Percentiles rank a stretch among this genome's conserved stretches.
Conservation (phyloP, 2,113 vertebrate species). For the Corvus moneduloides region DNA sequence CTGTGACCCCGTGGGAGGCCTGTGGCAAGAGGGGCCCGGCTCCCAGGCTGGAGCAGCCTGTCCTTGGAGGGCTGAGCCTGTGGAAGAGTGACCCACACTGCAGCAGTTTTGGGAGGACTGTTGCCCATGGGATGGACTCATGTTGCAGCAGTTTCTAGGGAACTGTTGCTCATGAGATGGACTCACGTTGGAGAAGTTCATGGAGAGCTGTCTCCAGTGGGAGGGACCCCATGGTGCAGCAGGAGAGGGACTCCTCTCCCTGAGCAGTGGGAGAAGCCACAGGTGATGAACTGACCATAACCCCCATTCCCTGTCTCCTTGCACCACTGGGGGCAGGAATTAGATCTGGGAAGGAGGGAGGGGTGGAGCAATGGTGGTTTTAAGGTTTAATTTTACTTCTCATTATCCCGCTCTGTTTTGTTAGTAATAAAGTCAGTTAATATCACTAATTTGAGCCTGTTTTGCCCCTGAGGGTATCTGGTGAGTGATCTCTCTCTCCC, state of each 20-base stretch:
- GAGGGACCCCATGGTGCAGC: not conserved
- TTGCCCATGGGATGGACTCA: not conserved
- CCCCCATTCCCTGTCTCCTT: not conserved
- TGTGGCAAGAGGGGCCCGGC: not conserved
- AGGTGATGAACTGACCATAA: not conserved
- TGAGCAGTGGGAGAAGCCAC: not conserved
- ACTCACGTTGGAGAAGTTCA: not conserved
- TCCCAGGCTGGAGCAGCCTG: not conserved
- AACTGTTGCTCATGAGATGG: not conserved
- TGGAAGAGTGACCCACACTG: not conserved
- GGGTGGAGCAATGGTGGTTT: not conserved
- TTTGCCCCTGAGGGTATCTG: not conserved
- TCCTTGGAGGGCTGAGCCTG: not conserved
- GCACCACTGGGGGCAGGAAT: not conserved
- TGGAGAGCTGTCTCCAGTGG: not conserved
- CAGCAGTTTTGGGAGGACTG: not conserved
- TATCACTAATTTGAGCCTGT: not conserved
- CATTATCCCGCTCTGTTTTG: not conserved
- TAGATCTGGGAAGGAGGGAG: not conserved
- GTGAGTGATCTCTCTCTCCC: not conserved
- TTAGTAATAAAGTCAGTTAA: not conserved
- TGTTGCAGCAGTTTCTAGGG: too few relatives aligned
- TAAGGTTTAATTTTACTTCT: not conserved
- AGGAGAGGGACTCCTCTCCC: not conserved
- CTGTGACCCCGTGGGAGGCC: not conserved